A percentile compares a stretch with the other conserved stretches of the same genome.
Conservation (phyloP, 1,140 invertebrate species). For the Nephotettix cincticeps region DNA sequence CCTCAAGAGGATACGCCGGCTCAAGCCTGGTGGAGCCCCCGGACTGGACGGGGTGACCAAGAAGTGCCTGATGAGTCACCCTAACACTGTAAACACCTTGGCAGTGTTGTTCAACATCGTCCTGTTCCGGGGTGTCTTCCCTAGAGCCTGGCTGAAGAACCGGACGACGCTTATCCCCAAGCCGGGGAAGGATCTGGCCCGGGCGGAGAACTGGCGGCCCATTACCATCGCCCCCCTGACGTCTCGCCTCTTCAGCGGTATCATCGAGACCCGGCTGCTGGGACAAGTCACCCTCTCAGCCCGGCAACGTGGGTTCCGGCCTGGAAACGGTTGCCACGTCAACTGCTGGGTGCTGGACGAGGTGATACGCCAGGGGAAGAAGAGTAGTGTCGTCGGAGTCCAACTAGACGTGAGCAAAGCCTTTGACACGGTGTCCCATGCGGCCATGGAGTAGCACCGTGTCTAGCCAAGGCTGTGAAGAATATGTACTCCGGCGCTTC, state of each 20-base stretch:
- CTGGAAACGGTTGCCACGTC: conserved; percentile 29
- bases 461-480: neutral
- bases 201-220: conserved; percentile 36
- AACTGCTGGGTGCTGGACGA: conserved; percentile 32
- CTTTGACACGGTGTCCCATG: conserved; percentile 47
- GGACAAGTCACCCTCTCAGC: neutral
- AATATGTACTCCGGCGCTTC: neutral
- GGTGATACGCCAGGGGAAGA: conserved; percentile 18
- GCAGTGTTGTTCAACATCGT: conserved; percentile 32
- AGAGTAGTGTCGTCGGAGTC: conserved; percentile 10
- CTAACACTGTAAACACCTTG: neutral
- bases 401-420: conserved; percentile 28
- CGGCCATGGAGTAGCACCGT: conserved; percentile 1
- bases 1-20: neutral
- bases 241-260: conserved; percentile 21
- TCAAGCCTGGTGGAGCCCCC: conserved; percentile 16
- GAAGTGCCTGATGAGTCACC: neutral
- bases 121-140: neutral
- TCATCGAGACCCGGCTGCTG: conserved; percentile 27
- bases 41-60: conserved; percentile 16
- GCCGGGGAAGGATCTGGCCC: conserved; percentile 27
- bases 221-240: conserved; percentile 38
- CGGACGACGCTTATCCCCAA: conserved; percentile 41
- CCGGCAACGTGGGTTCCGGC: conserved; percentile 38
- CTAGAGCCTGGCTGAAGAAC: conserved; percentile 31